Conservation (phyloP, 2,888 invertebrate genomes). For the Junonia oenone region DNA sequence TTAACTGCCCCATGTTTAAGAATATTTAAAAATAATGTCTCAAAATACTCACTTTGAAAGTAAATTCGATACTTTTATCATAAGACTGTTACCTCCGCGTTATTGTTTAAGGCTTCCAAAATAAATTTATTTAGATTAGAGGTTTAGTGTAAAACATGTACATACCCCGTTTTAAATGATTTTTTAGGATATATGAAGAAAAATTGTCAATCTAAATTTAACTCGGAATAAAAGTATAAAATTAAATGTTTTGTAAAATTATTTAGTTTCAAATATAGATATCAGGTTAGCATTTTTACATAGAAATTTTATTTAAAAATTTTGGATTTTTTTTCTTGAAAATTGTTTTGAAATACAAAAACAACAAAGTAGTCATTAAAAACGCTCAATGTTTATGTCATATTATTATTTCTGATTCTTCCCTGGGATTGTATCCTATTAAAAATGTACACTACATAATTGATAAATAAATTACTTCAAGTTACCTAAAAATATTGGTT, state of each 20-base stretch:
- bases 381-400: neutral
- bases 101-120: constrained; percentile 28
- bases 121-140: constrained; percentile 18
- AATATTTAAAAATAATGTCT: neutral
- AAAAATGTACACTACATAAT: constrained; percentile 12
- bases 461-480: constrained; percentile 26
- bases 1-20: neutral
- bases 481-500: constrained; percentile 10
- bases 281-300: too few relatives aligned
- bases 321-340: neutral
- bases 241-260: neutral
- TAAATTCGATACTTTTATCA: constrained; percentile 7
- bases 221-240: neutral
- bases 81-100: constrained; percentile 28
- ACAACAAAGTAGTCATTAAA: neutral
- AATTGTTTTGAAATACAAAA: neutral
- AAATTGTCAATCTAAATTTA: neutral
- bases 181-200: neutral
- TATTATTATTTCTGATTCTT: neutral
- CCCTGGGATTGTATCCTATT: neutral
- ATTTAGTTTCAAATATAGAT: neutral
- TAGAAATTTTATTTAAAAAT: too few relatives aligned
- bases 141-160: constrained; percentile 8
- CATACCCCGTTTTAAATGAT: neutral
- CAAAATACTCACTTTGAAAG: neutral